Percentiles rank a stretch among this genome's conserved stretches.
These are phyloP conservation scores for Silvanus unidentatus DNA, from an alignment of 2,888 invertebrate genomes.

Conservation along the genomic window DNA sequence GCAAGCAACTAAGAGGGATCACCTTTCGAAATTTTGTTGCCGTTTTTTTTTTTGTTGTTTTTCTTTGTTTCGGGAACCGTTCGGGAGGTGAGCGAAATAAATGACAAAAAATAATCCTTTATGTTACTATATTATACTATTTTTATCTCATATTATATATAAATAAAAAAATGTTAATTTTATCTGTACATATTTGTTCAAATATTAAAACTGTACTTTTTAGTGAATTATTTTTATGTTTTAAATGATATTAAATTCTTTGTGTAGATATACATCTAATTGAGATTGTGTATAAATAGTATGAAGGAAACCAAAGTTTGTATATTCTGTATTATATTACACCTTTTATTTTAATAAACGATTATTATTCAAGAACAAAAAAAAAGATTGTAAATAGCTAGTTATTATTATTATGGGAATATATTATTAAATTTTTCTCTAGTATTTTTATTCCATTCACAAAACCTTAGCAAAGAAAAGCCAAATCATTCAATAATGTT, in stretches of 20 bases:
- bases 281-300: conserved; percentile 3
- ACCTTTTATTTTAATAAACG: conserved; percentile 20
- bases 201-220: conserved; percentile 5
- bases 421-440: conserved; percentile 26
- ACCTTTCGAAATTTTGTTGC: too few relatives aligned
- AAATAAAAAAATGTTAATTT: background rate
- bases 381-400: conserved; percentile 26
- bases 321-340: conserved; percentile 40
- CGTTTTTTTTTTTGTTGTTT: too few relatives aligned
- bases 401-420: conserved; percentile 25
- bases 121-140: background rate
- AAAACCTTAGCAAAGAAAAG: too few relatives aligned
- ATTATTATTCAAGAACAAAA: conserved; percentile 19
- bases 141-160: conserved; percentile 13
- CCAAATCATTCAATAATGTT: too few relatives aligned
- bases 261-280: too few relatives aligned
- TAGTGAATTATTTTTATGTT: conserved; percentile 16
- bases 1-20: too few relatives aligned
- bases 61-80: too few relatives aligned
- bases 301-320: conserved; percentile 41
- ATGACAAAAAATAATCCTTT: too few relatives aligned
- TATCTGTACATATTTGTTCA: conserved; percentile 9
- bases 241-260: conserved; percentile 5
- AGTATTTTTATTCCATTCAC: too few relatives aligned
- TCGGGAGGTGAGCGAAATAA: too few relatives aligned